Conservation (phyloP, 2,113 vertebrate genomes). For the Erythrolamprus reginae region DNA sequence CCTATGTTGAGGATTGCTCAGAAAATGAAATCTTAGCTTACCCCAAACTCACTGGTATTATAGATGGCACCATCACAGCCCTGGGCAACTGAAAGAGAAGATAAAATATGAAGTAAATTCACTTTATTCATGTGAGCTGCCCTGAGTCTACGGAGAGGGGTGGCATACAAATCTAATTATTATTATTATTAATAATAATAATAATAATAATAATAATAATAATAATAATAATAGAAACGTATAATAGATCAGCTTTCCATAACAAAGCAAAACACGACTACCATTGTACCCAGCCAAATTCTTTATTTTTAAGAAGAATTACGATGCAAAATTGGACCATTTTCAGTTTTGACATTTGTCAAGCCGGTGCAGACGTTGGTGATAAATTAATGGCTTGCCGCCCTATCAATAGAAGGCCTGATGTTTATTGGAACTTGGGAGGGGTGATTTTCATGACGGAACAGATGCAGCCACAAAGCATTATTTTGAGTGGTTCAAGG, state of each 20-base stretch:
- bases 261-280: not conserved
- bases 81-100: conserved; percentile 42
- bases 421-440: no score
- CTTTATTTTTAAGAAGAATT: conserved; percentile 26
- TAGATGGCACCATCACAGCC: conserved; percentile 18
- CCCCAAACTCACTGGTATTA: conserved; percentile 33
- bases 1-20: not conserved
- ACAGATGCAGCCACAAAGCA: no score
- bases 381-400: no score
- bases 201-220: no score
- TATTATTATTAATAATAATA: no score
- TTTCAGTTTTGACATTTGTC: conserved; percentile 18
- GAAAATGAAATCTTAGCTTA: conserved; percentile 34
- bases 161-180: no score
- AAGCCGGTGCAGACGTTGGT: no score
- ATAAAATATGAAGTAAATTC: not conserved
- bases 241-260: conserved; percentile 37
- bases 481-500: no score
- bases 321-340: conserved; percentile 25
- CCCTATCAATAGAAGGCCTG: no score
- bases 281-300: not conserved
- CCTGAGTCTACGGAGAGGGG: no score
- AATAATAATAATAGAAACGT: no score
- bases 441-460: no score
- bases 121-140: not conserved